Evolutionary conservation across 92 coral and sea anemone species (phyloP).

Genomic region (Parazoanthus darwini): DNA sequence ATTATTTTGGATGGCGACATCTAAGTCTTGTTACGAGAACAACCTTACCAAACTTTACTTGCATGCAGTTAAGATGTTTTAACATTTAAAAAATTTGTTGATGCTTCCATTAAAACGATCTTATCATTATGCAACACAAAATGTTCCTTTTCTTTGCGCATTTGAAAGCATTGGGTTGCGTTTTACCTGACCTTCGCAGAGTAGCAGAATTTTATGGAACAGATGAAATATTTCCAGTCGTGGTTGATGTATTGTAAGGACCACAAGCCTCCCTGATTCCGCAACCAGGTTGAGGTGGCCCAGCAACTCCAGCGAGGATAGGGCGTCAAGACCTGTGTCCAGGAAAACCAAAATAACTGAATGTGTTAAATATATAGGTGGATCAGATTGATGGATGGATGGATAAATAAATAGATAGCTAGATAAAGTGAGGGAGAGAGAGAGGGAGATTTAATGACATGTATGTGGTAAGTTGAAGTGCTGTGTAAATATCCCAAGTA

Average conservation of each 20-base stretch:
- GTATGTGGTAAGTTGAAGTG: no score
- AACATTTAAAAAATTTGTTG: no score
- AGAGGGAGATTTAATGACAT: no score
- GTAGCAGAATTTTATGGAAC: constrained; percentile 68
- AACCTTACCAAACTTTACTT: no score
- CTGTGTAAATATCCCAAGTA: no score
- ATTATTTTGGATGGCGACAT: no score
- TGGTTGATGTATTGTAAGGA: constrained; percentile 69
- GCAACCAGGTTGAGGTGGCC: constrained; percentile 70
- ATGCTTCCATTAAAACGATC: neutral
- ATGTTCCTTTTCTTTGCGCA: neutral
- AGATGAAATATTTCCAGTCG: constrained; percentile 69
- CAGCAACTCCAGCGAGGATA: constrained; percentile 62
- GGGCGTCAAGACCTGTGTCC: constrained; percentile 59
- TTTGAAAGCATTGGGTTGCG: no score
- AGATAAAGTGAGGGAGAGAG: no score
- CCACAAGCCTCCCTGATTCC: constrained; percentile 64
- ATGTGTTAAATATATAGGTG: neutral
- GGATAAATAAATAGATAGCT: no score
- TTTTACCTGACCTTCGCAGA: constrained; percentile 68
- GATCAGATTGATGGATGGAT: neutral
- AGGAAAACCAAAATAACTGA: neutral
- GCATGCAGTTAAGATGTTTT: no score
- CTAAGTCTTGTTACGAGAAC: no score
- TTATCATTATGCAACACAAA: no score